Evolutionary conservation across 30 jellyfish, hydroid and myxozoan species (phyloP).

Genomic region (Hydractinia symbiolongicarpus): DNA sequence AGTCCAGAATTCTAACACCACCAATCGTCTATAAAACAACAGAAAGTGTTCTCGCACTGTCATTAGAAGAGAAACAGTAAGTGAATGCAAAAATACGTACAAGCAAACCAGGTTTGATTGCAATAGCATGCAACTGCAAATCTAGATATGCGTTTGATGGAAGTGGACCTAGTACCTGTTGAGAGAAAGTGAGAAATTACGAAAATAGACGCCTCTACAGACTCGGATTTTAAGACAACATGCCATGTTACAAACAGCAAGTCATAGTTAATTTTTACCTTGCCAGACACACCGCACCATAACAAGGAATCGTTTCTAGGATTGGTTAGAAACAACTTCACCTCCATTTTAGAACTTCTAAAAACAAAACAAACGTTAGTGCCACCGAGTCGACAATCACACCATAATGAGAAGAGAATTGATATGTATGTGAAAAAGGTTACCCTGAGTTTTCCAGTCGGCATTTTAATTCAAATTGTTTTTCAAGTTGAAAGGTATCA

Average conservation of each 20-base stretch:
- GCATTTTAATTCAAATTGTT: conserved; percentile 58
- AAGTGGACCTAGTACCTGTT: conserved; percentile 68
- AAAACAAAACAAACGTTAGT: neutral
- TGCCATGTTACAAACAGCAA: neutral
- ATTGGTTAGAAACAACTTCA: conserved; percentile 56
- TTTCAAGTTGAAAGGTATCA: conserved; percentile 49
- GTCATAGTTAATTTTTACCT: conserved; percentile 28
- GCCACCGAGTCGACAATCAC: neutral
- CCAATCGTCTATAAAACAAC: conserved; percentile 48
- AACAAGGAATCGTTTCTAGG: conserved; percentile 53
- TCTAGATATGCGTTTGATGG: conserved; percentile 51
- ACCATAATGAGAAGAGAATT: neutral
- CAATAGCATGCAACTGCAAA: conserved; percentile 27
- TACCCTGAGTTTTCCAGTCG: conserved; percentile 74
- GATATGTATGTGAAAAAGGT: neutral
- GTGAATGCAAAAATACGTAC: conserved; percentile 7
- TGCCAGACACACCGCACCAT: conserved; percentile 94
- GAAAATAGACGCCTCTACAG: neutral
- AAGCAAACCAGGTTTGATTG: conserved; percentile 28
- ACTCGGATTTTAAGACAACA: neutral
- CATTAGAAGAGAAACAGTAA: neutral
- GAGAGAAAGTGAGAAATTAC: neutral
- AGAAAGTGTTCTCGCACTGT: neutral
- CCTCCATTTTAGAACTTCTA: conserved; percentile 57
- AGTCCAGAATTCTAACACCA: conserved; percentile 65